Evolutionary conservation across 2,797 vertebrate genomes (phyloP).

Genomic region (Smutsia gigantea): DNA sequence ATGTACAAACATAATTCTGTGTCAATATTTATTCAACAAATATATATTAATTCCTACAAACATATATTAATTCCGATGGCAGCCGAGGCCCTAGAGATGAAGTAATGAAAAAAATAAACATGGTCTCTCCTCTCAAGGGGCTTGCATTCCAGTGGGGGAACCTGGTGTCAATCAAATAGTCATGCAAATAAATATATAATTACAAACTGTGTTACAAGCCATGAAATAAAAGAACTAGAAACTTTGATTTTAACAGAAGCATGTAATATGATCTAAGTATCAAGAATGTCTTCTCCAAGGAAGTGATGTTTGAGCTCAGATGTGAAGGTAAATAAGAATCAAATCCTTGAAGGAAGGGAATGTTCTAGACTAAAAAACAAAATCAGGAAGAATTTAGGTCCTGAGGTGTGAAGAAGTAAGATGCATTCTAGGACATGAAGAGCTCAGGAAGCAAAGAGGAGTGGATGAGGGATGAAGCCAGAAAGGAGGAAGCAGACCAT

Average conservation of each 20-base stretch:
- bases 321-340: not conserved
- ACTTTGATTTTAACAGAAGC: not conserved
- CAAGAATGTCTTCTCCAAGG: not conserved
- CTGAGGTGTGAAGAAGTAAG: not conserved
- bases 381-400: not conserved
- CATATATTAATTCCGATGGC: conserved; percentile 14
- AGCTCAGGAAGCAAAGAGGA: not conserved
- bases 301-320: not conserved
- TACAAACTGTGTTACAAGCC: not conserved
- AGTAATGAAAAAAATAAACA: conserved; percentile 44
- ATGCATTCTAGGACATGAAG: not conserved
- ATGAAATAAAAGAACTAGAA: not conserved
- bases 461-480: not conserved
- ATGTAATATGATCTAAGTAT: not conserved
- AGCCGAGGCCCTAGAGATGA: not conserved
- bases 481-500: not conserved
- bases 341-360: not conserved
- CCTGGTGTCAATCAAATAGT: not conserved
- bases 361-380: not conserved
- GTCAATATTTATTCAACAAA: conserved; percentile 65
- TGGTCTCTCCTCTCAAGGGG: not conserved
- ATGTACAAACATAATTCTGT: conserved; percentile 38
- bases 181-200: not conserved
- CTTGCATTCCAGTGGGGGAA: not conserved
- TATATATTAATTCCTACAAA: conserved; percentile 29